A percentile compares a stretch with the other conserved stretches of the same genome.
phyloP scores from a whole-genome alignment of 2,888 invertebrate species.

The Sesia bembeciformis region DNA sequence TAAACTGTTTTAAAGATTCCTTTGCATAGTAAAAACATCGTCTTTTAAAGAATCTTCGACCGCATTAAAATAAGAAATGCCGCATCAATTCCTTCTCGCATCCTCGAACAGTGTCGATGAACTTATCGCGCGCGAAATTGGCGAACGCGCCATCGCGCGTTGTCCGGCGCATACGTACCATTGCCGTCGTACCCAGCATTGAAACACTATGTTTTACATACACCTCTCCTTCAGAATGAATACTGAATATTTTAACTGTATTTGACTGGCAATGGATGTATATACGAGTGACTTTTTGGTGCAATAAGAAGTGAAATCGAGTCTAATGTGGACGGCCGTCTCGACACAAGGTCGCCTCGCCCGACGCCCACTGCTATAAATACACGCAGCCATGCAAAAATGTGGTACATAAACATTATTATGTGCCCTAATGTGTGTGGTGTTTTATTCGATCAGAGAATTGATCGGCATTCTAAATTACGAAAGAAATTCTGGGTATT shows the following conservation, averaged over 20 bases:
- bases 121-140: constrained; percentile 69
- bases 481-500: too few species aligned
- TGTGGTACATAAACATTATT: constrained; percentile 52
- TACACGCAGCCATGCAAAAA: constrained; percentile 67
- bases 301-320: constrained; percentile 14
- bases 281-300: constrained; percentile 3
- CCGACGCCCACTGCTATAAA: constrained; percentile 63
- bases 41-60: too few species aligned
- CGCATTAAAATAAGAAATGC: constrained; percentile 14
- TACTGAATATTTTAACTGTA: constrained; percentile 2
- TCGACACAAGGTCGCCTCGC: constrained; percentile 61
- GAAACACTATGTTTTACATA: constrained; percentile 15
- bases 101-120: constrained; percentile 58
- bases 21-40: not conserved
- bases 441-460: constrained; percentile 10
- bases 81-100: constrained; percentile 45
- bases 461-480: not conserved
- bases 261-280: constrained; percentile 15
- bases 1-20: too few species aligned
- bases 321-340: constrained; percentile 36
- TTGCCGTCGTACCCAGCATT: not conserved
- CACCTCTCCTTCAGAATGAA: constrained; percentile 8
- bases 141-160: constrained; percentile 50
- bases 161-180: constrained; percentile 30
- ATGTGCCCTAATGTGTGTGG: constrained; percentile 45